Conservation (phyloP, 2,113 vertebrate species). For the Perca flavescens region DNA sequence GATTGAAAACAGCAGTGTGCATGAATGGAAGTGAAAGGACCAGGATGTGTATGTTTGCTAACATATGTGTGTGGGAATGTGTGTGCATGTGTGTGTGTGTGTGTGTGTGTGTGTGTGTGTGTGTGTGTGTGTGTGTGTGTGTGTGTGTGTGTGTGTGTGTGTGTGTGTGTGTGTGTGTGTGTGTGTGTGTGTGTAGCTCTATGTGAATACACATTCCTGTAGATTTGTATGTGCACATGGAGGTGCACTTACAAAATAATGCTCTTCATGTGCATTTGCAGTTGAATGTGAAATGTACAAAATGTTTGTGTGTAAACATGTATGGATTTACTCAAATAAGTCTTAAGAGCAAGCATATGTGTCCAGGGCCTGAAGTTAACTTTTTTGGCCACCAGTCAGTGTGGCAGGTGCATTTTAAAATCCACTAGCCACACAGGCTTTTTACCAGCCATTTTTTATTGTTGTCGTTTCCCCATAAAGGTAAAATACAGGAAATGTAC, state of each 20-base stretch:
- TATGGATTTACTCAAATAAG: conserved; percentile 2
- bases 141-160: conserved; percentile 16
- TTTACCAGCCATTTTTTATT: no score
- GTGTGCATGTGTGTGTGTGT: conserved; percentile 24
- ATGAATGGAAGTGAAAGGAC: conserved; percentile 53
- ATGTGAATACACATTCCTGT: neutral
- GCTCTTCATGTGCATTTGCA: conserved; percentile 11
- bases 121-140: conserved; percentile 31
- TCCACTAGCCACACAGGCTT: no score
- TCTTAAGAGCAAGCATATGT: conserved; percentile 23
- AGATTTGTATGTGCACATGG: neutral
- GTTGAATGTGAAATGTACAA: neutral
- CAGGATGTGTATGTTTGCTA: conserved; percentile 41
- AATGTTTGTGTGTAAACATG: neutral
- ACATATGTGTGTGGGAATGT: conserved; percentile 19
- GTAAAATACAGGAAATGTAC: no score
- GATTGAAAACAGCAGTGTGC: conserved; percentile 72
- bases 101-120: conserved; percentile 10
- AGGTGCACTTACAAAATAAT: neutral
- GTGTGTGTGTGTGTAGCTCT: conserved; percentile 6
- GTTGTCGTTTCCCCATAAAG: no score
- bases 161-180: conserved; percentile 9
- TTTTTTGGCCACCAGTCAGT: no score
- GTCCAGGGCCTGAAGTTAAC: neutral
- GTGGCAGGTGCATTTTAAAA: no score